A percentile compares a stretch with the other conserved stretches of the same genome.
Conservation (phyloP, 2,113 vertebrate genomes). For the Xenopus borealis region DNA sequence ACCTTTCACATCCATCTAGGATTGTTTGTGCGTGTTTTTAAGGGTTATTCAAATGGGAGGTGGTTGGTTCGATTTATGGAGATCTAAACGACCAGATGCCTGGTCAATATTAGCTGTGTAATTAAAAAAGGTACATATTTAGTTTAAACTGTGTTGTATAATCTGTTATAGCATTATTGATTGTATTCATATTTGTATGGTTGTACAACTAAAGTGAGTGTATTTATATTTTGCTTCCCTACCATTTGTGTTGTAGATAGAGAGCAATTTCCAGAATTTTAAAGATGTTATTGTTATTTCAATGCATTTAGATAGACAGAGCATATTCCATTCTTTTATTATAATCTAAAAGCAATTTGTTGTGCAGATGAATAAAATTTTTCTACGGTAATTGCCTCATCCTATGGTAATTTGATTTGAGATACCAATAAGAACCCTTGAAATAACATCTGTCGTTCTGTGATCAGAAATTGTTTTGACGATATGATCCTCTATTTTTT, state of each 20-base stretch:
- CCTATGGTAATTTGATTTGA: constrained; percentile 40
- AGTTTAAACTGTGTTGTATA: too few species aligned
- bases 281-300: constrained; percentile 1
- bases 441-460: constrained; percentile 34
- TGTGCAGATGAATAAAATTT: constrained; percentile 5
- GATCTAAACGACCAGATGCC: too few species aligned
- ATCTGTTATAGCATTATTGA: too few species aligned
- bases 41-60: too few species aligned
- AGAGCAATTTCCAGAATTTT: neutral
- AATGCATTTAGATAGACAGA: constrained; percentile 1
- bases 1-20: too few species aligned
- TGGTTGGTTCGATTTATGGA: too few species aligned
- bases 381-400: constrained; percentile 36
- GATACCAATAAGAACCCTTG: constrained; percentile 41
- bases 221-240: too few species aligned
- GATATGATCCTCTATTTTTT: constrained; percentile 39
- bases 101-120: too few species aligned
- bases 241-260: neutral
- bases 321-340: neutral
- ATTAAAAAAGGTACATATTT: too few species aligned
- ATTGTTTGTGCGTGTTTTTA: too few species aligned
- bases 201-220: too few species aligned
- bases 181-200: too few species aligned
- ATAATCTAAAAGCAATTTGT: constrained; percentile 25
- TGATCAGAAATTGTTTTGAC: constrained; percentile 41